Base-by-base conservation (phyloP, 2,888 invertebrate genomes). In the Chesias legatella region DNA sequence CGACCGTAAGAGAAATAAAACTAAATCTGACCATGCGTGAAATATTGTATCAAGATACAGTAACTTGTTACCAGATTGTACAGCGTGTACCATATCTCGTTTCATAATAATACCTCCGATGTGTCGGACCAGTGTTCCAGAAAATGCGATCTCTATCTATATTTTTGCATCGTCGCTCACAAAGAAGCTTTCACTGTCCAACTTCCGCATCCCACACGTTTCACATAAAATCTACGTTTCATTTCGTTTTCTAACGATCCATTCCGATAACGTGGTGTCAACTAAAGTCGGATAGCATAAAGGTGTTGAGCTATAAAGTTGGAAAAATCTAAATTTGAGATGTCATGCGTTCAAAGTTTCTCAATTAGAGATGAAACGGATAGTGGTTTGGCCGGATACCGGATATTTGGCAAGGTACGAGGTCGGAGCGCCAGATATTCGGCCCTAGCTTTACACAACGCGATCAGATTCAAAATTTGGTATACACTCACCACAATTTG, bases 181-280 rank as follows among this genome's bases (percentile, higher is more conserved):
- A 51, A 53, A 53, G 57, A 51, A 53, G 53, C 52, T 58, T 50
- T 53, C 49, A 44, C 48, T 46, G 32, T 37, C 48, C 37, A 36
- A 50, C 45, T 58, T 58, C 56, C 51, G 43, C 60, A 30, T 44
- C 65, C 63, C 59, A 67, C 64, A 39, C 54, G 4, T 43, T n/a
- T 51, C 49, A 50, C 50, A 46, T 35, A 42, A 37, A 45, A 45
- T 39, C 30, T 34, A 26, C 13, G 43, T 47, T 44, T 32, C 20
- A 31, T 32, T 34, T 26, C 13, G 2, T 6, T 21, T n/a, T 33
- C 25, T 17, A 17, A 17, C 25, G 37, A 31, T 35, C 31, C 7
- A 22, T 23, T 3, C 5, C 13, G 13, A 17, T 17, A 17, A 17
- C 13, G 13, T 2, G 13, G 5, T 3, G 5, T 5, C 13, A 17